These are phyloP conservation scores for Chlorodrepanis virens DNA, from an alignment of 2,113 vertebrate species.

Conservation along the genomic window DNA sequence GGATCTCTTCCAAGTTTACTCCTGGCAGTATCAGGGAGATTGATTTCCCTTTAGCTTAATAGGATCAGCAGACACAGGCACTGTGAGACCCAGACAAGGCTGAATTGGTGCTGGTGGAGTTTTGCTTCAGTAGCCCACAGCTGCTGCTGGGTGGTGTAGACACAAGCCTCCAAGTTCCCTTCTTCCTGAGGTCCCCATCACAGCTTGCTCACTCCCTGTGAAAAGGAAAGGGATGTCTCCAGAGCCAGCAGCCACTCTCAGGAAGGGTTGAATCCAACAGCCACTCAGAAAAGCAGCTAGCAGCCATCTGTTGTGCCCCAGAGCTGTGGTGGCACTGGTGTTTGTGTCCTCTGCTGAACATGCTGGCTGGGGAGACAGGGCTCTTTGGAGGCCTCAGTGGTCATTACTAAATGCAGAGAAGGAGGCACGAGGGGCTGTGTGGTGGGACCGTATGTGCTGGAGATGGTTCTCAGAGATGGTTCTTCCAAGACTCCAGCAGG, in stretches of 20 bases:
- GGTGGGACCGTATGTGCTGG: background rate
- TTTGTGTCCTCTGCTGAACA: background rate
- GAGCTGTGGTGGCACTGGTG: background rate
- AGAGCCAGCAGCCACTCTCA: background rate
- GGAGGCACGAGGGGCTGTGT: rapidly evolving
- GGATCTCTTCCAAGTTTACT: constrained; percentile 5
- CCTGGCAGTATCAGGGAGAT: background rate
- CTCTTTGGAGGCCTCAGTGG: background rate
- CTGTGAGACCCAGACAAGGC: background rate
- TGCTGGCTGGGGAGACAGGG: background rate
- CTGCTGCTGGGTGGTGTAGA: background rate
- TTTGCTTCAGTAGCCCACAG: background rate
- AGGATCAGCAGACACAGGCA: background rate
- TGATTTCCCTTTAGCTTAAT: background rate
- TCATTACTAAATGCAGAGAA: background rate
- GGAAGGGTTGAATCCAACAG: background rate
- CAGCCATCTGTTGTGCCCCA: background rate
- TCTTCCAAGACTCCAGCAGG: background rate
- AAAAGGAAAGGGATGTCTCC: background rate
- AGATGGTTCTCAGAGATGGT: background rate
- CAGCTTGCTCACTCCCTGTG: background rate
- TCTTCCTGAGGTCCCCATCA: background rate
- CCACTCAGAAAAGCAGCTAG: background rate
- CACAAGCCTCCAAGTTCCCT: background rate
- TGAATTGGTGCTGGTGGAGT: background rate